phyloP scores from a whole-genome alignment of 1,140 invertebrate genomes.

The Mycetomoellerius zeteki region DNA sequence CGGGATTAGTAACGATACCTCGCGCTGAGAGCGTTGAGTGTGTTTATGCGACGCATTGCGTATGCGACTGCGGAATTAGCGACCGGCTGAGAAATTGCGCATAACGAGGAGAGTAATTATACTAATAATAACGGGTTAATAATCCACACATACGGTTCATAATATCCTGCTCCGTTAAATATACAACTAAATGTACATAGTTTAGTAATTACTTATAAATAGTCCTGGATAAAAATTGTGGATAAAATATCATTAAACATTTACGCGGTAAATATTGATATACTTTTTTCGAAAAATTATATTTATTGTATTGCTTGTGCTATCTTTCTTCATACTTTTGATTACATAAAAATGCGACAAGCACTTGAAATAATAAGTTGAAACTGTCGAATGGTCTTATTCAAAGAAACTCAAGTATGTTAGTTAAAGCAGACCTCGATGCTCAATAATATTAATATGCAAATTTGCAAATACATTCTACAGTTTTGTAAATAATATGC shows the following conservation, averaged over 20 bases:
- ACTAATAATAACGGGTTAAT: conserved; percentile 30
- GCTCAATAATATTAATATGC: too few species aligned
- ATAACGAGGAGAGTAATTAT: conserved; percentile 37
- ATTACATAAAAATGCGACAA: not conserved
- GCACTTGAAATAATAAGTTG: not conserved
- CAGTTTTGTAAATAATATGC: too few species aligned
- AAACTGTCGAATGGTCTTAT: conserved; percentile 19
- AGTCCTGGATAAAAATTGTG: not conserved
- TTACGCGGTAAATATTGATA: not conserved
- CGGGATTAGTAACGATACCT: conserved; percentile 22
- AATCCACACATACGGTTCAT: not conserved
- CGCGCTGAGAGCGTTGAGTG: not conserved
- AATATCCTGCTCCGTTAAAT: not conserved
- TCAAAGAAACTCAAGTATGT: not conserved
- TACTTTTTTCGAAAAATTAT: not conserved
- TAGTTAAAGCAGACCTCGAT: too few species aligned
- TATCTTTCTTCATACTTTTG: not conserved
- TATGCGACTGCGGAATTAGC: conserved; percentile 6
- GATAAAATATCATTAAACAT: conserved; percentile 1
- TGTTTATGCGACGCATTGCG: conserved; percentile 24
- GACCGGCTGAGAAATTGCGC: conserved; percentile 16
- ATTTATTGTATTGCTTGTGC: not conserved
- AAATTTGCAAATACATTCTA: too few species aligned
- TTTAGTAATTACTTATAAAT: not conserved
- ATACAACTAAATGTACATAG: not conserved